These are phyloP conservation scores for Erythrolamprus reginae DNA, from an alignment of 2,113 vertebrate species.

Conservation along the genomic window DNA sequence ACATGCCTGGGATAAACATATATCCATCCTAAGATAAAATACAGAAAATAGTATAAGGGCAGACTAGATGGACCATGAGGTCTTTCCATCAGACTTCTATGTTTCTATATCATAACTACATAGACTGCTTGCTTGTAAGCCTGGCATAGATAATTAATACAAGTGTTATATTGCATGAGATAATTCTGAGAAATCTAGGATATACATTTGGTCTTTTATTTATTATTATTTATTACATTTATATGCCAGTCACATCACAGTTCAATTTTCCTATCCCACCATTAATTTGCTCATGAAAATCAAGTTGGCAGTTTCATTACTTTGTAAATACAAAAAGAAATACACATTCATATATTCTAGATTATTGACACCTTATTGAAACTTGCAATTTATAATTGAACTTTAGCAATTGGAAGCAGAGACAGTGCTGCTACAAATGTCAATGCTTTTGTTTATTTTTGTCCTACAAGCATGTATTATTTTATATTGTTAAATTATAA, in stretches of 20 bases:
- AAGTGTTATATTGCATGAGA: background rate
- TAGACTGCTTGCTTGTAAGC: background rate
- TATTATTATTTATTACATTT: background rate
- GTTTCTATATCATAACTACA: no score
- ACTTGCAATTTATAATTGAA: background rate
- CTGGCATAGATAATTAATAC: background rate
- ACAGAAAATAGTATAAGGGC: no score
- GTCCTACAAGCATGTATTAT: background rate
- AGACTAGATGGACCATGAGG: no score
- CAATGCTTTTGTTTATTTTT: background rate
- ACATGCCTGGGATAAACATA: no score
- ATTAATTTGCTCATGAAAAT: background rate
- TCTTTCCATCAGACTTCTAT: no score
- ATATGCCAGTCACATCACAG: background rate
- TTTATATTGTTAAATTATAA: background rate
- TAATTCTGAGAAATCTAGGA: background rate
- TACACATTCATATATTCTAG: background rate
- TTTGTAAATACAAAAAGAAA: background rate
- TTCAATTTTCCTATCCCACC: background rate
- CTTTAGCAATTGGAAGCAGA: background rate
- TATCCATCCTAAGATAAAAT: no score
- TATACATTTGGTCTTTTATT: background rate
- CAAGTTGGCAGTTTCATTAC: background rate
- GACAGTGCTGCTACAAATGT: background rate
- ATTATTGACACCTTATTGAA: background rate